Evolutionary conservation across 2,888 invertebrate species (phyloP).

Genomic region (Limenitis camilla): DNA sequence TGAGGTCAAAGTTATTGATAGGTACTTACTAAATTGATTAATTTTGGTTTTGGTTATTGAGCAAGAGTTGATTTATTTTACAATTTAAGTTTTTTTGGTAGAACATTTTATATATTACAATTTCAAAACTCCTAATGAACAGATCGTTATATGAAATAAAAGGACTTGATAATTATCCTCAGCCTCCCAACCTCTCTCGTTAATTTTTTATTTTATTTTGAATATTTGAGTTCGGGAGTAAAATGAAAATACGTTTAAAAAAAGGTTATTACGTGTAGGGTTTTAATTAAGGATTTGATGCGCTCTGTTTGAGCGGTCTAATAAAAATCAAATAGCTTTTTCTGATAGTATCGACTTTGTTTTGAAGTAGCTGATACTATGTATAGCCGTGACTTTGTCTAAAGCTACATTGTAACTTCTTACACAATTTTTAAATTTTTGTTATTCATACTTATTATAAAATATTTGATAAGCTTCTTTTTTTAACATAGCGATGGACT

Average conservation of each 20-base stretch:
- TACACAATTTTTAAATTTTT: no score
- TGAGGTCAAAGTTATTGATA: no score
- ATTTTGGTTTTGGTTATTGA: no score
- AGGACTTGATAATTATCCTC: conserved; percentile 54
- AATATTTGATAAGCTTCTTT: no score
- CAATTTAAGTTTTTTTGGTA: no score
- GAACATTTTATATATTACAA: background rate
- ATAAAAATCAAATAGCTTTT: conserved; percentile 36
- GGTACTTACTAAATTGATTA: no score
- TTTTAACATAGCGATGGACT: no score
- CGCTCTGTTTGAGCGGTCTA: conserved; percentile 43
- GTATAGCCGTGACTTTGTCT: conserved; percentile 14
- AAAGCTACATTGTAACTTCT: no score
- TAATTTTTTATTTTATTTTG: conserved; percentile 48
- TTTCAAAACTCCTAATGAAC: conserved; percentile 11
- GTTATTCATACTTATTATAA: no score
- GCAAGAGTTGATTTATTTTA: no score
- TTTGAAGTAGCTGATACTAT: conserved; percentile 11
- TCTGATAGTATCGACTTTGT: conserved; percentile 25
- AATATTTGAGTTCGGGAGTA: conserved; percentile 42
- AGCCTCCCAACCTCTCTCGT: conserved; percentile 29
- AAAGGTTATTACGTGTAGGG: conserved; percentile 23
- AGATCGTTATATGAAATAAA: conserved; percentile 37
- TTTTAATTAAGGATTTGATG: conserved; percentile 56
- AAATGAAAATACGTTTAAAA: conserved; percentile 30